Percentiles rank a stretch among this genome's conserved stretches.
Conservation (phyloP, 2,888 invertebrate species). For the Latrodectus elegans region DNA sequence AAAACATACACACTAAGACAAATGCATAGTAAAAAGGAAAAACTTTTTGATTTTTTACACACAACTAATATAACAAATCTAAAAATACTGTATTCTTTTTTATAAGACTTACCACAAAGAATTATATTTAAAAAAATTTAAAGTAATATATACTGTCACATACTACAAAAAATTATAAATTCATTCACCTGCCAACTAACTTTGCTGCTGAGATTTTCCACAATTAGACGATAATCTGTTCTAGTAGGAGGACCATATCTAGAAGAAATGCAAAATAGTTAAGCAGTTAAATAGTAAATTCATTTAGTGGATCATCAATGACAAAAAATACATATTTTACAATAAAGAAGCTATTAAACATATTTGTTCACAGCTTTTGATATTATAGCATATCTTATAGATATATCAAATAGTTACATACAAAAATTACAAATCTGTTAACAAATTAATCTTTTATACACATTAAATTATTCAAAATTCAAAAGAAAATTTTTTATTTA, state of each 20-base stretch:
- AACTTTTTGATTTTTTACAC: no score
- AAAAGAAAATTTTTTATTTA: no score
- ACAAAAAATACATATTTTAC: not conserved
- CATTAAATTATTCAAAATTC: no score
- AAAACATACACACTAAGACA: no score
- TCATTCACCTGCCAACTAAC: conserved; percentile 99
- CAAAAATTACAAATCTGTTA: no score
- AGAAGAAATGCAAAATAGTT: not conserved
- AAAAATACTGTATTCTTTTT: not conserved
- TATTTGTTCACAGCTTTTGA: no score
- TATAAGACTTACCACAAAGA: not conserved
- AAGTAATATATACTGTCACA: not conserved
- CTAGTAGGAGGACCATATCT: conserved; percentile 93
- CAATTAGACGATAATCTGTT: conserved; percentile 96
- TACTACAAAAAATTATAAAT: not conserved
- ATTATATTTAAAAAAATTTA: not conserved
- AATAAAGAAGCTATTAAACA: not conserved
- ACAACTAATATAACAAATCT: not conserved
- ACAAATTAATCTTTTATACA: no score
- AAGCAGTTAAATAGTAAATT: not conserved
- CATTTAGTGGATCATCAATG: not conserved
- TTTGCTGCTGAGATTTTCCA: conserved; percentile 97
- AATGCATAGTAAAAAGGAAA: no score
- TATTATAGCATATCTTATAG: no score
- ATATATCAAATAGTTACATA: no score